Conservation (phyloP, 2,888 invertebrate species). For the Zhengitettix transpicula region DNA sequence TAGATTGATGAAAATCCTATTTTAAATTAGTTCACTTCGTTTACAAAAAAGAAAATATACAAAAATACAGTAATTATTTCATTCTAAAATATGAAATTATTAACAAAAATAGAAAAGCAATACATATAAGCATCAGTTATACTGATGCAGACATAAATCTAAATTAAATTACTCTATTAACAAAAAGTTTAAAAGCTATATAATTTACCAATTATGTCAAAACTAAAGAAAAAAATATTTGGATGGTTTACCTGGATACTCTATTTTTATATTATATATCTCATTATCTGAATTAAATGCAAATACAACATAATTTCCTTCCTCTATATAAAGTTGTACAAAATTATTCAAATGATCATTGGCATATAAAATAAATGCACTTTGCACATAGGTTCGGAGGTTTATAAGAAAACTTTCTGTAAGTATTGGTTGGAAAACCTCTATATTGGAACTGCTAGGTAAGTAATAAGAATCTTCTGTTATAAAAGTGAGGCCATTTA, state of each 20-base stretch:
- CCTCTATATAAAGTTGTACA: slow-evolving; percentile 69
- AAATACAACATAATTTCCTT: slow-evolving; percentile 64
- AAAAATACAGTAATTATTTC: too few relatives aligned
- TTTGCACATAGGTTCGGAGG: slow-evolving; percentile 68
- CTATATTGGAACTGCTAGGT: slow-evolving; percentile 41
- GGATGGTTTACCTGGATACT: slow-evolving; percentile 34
- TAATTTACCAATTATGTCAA: too few relatives aligned
- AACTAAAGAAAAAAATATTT: too few relatives aligned
- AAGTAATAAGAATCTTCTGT: slow-evolving; percentile 59
- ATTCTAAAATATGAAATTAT: too few relatives aligned
- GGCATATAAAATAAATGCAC: slow-evolving; percentile 71
- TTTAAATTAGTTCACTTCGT: neutral
- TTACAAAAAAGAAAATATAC: neutral
- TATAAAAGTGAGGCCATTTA: slow-evolving; percentile 74
- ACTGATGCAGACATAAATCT: neutral
- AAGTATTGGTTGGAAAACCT: slow-evolving; percentile 53
- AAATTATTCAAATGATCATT: slow-evolving; percentile 90
- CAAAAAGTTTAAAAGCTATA: too few relatives aligned
- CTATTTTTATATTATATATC: slow-evolving; percentile 62
- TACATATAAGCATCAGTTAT: neutral
- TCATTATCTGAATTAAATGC: slow-evolving; percentile 68
- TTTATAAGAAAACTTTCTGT: slow-evolving; percentile 71
- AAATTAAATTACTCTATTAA: neutral
- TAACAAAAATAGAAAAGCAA: slow-evolving; percentile 3
- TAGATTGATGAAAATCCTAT: neutral